phyloP scores from a whole-genome alignment of 1,140 invertebrate genomes.

The Potamilus streckersoni region DNA sequence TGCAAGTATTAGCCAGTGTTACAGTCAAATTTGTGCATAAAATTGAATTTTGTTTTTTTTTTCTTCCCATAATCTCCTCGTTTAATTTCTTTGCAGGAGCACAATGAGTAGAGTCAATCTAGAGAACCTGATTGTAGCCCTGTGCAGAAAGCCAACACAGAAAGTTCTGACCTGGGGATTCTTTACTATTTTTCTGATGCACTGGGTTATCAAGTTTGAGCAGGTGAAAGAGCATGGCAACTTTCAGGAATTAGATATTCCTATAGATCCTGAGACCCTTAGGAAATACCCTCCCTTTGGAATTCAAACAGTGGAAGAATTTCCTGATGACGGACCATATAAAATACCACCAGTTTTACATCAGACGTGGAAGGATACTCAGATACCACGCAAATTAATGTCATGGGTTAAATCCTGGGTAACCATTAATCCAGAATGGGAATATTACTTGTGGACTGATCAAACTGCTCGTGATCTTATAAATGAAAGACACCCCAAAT shows the following conservation, averaged over 20 bases:
- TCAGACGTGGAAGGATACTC: constrained; percentile 60
- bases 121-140: not conserved
- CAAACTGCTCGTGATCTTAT: constrained; percentile 54
- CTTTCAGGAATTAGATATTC: constrained; percentile 45
- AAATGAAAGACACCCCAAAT: constrained; percentile 48
- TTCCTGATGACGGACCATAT: constrained; percentile 36
- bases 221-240: constrained; percentile 45
- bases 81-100: no score
- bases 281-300: constrained; percentile 14
- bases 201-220: constrained; percentile 53
- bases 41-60: no score
- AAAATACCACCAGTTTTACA: constrained; percentile 62
- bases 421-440: constrained; percentile 56
- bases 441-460: constrained; percentile 65
- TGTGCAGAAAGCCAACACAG: constrained; percentile 20
- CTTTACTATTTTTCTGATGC: constrained; percentile 33
- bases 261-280: constrained; percentile 30
- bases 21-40: no score
- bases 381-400: constrained; percentile 54
- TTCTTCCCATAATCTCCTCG: no score
- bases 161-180: constrained; percentile 32
- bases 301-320: constrained; percentile 35
- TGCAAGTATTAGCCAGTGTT: no score
- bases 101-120: no score
- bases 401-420: constrained; percentile 58